Conservation (phyloP, 2,888 invertebrate species). For the Saturnia pavonia region DNA sequence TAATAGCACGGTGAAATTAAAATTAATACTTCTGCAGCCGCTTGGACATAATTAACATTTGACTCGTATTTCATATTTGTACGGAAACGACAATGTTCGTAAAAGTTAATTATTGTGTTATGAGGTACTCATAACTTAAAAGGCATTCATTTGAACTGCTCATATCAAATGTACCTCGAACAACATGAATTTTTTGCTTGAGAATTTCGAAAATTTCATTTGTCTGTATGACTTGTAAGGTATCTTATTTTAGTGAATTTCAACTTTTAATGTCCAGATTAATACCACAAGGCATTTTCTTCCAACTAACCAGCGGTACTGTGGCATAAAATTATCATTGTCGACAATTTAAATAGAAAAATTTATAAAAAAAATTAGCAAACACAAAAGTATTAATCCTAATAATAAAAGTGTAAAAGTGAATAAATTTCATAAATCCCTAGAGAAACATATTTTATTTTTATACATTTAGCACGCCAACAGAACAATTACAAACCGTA, state of each 20-base stretch:
- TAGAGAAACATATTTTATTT: too few relatives aligned
- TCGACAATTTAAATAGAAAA: too few relatives aligned
- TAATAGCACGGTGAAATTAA: not conserved
- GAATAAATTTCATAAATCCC: too few relatives aligned
- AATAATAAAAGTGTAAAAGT: too few relatives aligned
- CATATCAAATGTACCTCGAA: not conserved
- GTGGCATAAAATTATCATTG: too few relatives aligned
- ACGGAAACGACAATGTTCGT: constrained; percentile 3
- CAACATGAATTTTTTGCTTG: not conserved
- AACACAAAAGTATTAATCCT: too few relatives aligned
- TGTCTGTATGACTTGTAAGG: not conserved
- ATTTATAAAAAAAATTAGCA: too few relatives aligned
- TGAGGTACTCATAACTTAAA: not conserved
- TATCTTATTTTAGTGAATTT: not conserved
- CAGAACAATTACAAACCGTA: too few relatives aligned
- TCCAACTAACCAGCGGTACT: too few relatives aligned
- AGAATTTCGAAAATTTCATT: not conserved
- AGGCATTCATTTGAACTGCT: not conserved
- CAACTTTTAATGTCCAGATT: too few relatives aligned
- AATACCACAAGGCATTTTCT: too few relatives aligned
- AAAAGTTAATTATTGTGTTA: constrained; percentile 5
- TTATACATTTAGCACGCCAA: too few relatives aligned
- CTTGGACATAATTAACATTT: constrained; percentile 3
- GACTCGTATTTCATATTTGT: not conserved
- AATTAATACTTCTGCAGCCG: not conserved